These are phyloP conservation scores for Xiphorhynchus elegans DNA, from an alignment of 2,113 vertebrate genomes.

Conservation along the genomic window DNA sequence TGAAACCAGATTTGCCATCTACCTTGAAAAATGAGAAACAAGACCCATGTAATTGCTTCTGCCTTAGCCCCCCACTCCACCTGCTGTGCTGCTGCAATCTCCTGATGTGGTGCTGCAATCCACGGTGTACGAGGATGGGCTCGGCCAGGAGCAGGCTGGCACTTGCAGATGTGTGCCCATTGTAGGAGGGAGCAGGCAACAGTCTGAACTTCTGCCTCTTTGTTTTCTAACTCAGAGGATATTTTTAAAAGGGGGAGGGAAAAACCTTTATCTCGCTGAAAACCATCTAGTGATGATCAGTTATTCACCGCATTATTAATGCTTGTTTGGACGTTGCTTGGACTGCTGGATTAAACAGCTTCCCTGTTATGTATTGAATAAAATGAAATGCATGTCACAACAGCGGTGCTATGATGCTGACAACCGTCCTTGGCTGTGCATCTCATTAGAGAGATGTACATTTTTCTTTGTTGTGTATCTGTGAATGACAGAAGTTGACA, in stretches of 20 bases:
- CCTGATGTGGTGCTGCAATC: not conserved
- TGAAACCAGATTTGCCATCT: not conserved
- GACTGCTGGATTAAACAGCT: conserved; percentile 79
- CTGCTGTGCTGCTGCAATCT: conserved; percentile 16
- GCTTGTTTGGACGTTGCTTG: conserved; percentile 76
- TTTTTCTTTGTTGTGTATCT: conserved; percentile 71
- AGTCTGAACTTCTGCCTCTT: conserved; percentile 23
- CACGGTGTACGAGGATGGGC: fast-evolving
- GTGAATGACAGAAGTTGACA: conserved; percentile 80
- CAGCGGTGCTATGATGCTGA: conserved; percentile 76
- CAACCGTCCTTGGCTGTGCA: conserved; percentile 77
- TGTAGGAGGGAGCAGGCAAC: not conserved
- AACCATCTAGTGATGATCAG: conserved; percentile 69
- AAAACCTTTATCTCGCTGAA: conserved; percentile 59
- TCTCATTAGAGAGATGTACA: conserved; percentile 76
- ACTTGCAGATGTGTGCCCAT: not conserved
- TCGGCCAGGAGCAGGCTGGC: not conserved
- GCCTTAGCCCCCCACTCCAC: not conserved
- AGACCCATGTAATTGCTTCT: not conserved
- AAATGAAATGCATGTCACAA: conserved; percentile 81
- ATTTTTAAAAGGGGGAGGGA: conserved; percentile 61
- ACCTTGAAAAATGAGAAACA: conserved; percentile 18
- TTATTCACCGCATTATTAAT: conserved; percentile 67
- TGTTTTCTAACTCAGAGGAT: not conserved
- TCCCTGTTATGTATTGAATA: conserved; percentile 73